A percentile compares a stretch with the other conserved stretches of the same genome.
Conservation (phyloP, 2,888 invertebrate genomes). For the Eupithecia centaureata region DNA sequence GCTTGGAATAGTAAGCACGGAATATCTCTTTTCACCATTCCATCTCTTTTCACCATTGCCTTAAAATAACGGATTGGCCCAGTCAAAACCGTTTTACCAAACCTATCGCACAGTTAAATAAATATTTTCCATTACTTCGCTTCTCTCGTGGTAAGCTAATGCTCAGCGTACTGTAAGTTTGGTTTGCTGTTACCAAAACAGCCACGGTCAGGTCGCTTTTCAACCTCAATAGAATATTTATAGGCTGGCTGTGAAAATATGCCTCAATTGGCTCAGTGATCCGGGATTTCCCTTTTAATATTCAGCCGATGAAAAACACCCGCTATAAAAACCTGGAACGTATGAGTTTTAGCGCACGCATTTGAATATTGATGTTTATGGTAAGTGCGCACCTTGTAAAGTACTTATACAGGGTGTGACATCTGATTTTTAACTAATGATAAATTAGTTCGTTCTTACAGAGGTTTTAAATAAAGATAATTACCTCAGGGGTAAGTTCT, state of each 20-base stretch:
- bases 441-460: neutral
- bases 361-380: conserved; percentile 81
- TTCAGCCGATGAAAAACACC: conserved; percentile 79
- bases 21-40: neutral
- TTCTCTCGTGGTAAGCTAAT: conserved; percentile 32
- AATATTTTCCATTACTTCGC: conserved; percentile 40
- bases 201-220: conserved; percentile 62
- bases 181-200: conserved; percentile 58
- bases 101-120: conserved; percentile 20
- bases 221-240: conserved; percentile 78
- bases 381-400: conserved; percentile 43
- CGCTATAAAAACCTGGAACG: conserved; percentile 75
- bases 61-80: neutral
- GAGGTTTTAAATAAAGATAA: neutral
- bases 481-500: neutral
- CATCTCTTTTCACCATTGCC: neutral
- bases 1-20: neutral
- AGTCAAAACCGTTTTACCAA: neutral
- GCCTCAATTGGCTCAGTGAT: conserved; percentile 71
- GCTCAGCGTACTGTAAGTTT: conserved; percentile 53
- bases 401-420: conserved; percentile 2
- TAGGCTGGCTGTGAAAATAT: conserved; percentile 75
- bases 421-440: neutral
- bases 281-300: conserved; percentile 76
- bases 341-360: conserved; percentile 73